phyloP scores from a whole-genome alignment of 1,140 invertebrate species.

The Pinna nobilis region DNA sequence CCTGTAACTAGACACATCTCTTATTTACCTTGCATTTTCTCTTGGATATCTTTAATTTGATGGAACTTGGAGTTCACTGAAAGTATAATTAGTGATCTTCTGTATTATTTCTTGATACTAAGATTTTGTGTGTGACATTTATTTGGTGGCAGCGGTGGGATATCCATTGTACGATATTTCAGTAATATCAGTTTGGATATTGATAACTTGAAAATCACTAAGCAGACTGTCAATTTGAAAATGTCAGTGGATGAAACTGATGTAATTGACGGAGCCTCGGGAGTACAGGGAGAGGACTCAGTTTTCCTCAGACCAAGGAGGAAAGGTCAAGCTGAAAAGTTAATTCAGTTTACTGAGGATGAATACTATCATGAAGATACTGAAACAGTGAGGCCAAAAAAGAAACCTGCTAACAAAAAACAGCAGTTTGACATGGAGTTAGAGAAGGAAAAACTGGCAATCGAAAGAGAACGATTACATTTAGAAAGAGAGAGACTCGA shows the following conservation, averaged over 20 bases:
- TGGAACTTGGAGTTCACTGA: too few relatives aligned
- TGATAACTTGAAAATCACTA: neutral
- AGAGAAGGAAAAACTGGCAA: conserved; percentile 6
- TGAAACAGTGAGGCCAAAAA: neutral
- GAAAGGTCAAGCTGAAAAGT: neutral
- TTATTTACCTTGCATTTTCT: too few relatives aligned
- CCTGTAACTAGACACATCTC: too few relatives aligned
- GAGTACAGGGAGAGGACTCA: neutral
- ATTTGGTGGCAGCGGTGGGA: conserved; percentile 2
- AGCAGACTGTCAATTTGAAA: neutral
- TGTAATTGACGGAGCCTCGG: neutral
- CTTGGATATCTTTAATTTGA: too few relatives aligned
- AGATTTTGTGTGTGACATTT: conserved; percentile 4
- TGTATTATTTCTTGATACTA: too few relatives aligned
- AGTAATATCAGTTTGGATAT: neutral
- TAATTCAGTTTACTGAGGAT: conserved; percentile 2
- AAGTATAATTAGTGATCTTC: too few relatives aligned
- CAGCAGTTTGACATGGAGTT: neutral
- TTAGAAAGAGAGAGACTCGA: conserved; percentile 1
- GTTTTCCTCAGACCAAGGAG: neutral
- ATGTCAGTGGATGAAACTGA: neutral
- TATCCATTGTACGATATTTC: neutral
- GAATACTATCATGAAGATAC: neutral
- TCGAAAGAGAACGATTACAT: conserved; percentile 9
- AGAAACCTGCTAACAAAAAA: neutral